phyloP scores from a whole-genome alignment of 2,888 invertebrate genomes.

The Drosophila falleni region DNA sequence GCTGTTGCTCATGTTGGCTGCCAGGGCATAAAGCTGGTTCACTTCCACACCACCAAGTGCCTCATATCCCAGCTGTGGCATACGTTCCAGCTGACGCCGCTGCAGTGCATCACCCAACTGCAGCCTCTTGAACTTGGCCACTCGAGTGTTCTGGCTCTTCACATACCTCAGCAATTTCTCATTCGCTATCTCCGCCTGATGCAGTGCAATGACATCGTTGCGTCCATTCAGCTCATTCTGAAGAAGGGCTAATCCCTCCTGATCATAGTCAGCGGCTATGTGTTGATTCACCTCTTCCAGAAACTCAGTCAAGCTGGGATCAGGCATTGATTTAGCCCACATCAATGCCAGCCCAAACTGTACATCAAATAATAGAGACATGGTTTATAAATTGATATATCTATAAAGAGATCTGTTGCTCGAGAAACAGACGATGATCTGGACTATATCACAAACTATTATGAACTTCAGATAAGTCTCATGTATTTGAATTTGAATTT shows the following conservation, averaged over 20 bases:
- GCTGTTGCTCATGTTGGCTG: slow-evolving; percentile 90
- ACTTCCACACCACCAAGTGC: slow-evolving; percentile 89
- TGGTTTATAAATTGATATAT: not conserved
- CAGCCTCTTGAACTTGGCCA: slow-evolving; percentile 68
- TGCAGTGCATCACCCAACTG: slow-evolving; percentile 88
- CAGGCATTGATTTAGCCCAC: slow-evolving; percentile 16
- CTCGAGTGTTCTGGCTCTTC: slow-evolving; percentile 55
- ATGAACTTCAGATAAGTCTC: not conserved
- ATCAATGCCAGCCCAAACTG: slow-evolving; percentile 22
- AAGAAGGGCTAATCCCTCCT: slow-evolving; percentile 75
- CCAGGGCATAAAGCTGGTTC: slow-evolving; percentile 87
- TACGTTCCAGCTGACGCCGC: slow-evolving; percentile 90
- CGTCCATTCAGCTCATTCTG: slow-evolving; percentile 76
- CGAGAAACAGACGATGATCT: not conserved
- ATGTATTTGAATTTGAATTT: not conserved
- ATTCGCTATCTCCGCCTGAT: slow-evolving; percentile 74
- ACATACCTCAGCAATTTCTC: slow-evolving; percentile 70
- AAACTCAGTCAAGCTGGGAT: slow-evolving; percentile 60
- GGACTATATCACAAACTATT: not conserved
- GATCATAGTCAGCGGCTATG: slow-evolving; percentile 72
- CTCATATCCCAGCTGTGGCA: slow-evolving; percentile 90
- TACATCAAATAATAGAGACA: not conserved
- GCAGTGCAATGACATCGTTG: slow-evolving; percentile 58
- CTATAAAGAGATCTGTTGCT: not conserved
- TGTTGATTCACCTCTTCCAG: slow-evolving; percentile 73